Evolutionary conservation across 2,888 invertebrate genomes (phyloP).

Genomic region (Folsomia candida): DNA sequence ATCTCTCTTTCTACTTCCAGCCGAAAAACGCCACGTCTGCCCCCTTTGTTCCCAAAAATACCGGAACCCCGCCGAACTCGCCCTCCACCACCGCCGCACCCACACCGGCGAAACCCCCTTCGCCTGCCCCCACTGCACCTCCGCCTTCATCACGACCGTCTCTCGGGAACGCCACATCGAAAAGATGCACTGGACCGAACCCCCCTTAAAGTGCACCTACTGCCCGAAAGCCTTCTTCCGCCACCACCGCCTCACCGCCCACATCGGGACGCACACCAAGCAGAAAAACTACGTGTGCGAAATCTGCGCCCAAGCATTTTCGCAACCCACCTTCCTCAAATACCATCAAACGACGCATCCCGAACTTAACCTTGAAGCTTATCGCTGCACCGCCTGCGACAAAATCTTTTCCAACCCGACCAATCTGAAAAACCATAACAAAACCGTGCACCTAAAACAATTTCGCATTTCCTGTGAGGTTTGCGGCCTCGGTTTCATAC

Average conservation of each 20-base stretch:
- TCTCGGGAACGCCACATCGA: constrained; percentile 25
- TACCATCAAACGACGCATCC: constrained; percentile 36
- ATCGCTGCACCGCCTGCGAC: no score
- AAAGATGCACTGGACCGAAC: constrained; percentile 1
- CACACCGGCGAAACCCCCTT: constrained; percentile 26
- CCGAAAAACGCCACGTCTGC: no score
- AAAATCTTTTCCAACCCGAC: no score
- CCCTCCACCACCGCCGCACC: constrained; percentile 19
- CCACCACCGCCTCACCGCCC: constrained; percentile 20
- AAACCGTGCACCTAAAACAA: constrained; percentile 33
- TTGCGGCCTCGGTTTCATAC: constrained; percentile 24
- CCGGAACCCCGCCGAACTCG: no score
- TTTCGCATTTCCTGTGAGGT: constrained; percentile 25
- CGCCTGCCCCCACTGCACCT: constrained; percentile 13
- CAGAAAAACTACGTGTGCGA: constrained; percentile 31
- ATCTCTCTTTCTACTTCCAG: no score
- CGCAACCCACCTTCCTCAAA: constrained; percentile 32
- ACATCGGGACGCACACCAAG: constrained; percentile 27
- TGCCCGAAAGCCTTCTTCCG: constrained; percentile 26
- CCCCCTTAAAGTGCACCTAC: constrained; percentile 22
- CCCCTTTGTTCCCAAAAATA: no score
- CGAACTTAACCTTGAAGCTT: no score
- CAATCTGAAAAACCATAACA: constrained; percentile 22
- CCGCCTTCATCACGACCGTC: constrained; percentile 22
- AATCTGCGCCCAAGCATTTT: constrained; percentile 29